Evolutionary conservation across 2,113 vertebrate genomes (phyloP), one percentile per base, ranked within the genome.

Genomic region (Dicerorhinus sumatrensis): DNA sequence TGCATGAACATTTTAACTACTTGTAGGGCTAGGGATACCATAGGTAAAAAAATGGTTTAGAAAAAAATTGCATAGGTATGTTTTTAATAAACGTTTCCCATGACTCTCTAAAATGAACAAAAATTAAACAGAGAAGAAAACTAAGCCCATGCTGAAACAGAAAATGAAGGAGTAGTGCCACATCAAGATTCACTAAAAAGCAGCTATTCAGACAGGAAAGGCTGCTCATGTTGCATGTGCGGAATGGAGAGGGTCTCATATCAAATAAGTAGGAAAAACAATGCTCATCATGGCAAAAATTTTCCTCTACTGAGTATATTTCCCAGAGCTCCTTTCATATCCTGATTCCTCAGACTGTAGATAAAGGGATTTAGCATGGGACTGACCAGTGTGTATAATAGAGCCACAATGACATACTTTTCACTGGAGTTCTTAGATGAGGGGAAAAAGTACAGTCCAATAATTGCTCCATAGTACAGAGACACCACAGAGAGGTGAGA

Each of bases 331-430:
- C 60, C 88, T 94, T 97, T 97, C 67, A 98, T 92, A 23, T 97
- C 92, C 51, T 0, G 12, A 63, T 97, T 97, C 69, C 97, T 97
- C 33, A 97, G 89, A 73, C 97, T 98, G 5, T 97, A 97, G 39
- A 98, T 98, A 14, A 98, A 97, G 25, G 97, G 97, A 54, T 98
- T 98, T 1, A 97, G 20, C 85, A 97, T 94, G 48, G 97, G 97
- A 1, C 80, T 98, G 27, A 97, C 84, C 5, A 97, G 11, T 4
- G 73, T 96, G 23, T 98, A 97, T 31, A 98, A 8, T 18, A 97
- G 20, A 31, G 96, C 75, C 73, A 96, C 97, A 94, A 95, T 89
- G 39, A 91, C 79, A 96, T 98, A 69, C 14, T 96, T 96, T 10
- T 93, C 62, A 80, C 48, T 48, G 27, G 65, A 83, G 54, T 77